phyloP scores from a whole-genome alignment of 92 coral and sea anemone species.

The Actinostola sp. region DNA sequence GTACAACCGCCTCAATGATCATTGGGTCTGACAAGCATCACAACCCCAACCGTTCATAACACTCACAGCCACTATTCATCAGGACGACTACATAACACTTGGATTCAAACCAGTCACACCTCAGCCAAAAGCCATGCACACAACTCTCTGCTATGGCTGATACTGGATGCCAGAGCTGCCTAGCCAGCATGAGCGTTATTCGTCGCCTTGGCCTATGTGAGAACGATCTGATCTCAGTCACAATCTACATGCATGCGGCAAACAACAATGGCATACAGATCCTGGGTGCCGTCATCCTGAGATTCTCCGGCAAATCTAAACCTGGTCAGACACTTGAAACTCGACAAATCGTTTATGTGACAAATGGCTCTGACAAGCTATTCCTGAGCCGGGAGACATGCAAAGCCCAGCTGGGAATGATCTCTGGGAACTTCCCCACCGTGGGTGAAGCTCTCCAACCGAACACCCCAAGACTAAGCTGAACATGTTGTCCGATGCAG shows the following conservation, averaged over 20 bases:
- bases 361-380: conserved; percentile 51
- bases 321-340: conserved; percentile 50
- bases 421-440: conserved; percentile 41
- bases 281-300: conserved; percentile 57
- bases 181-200: conserved; percentile 48
- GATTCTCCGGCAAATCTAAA: conserved; percentile 57
- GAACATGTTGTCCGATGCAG: too few relatives aligned
- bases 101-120: conserved; percentile 46
- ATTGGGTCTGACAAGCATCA: conserved; percentile 44
- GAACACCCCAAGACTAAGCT: not conserved
- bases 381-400: conserved; percentile 66
- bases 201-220: conserved; percentile 41
- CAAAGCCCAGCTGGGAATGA: too few relatives aligned
- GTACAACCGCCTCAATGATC: conserved; percentile 45
- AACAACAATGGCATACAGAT: conserved; percentile 68
- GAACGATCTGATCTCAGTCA: conserved; percentile 59
- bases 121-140: conserved; percentile 18
- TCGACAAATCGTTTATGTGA: conserved; percentile 46
- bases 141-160: conserved; percentile 67
- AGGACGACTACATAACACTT: conserved; percentile 53
- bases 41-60: conserved; percentile 61
- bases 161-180: conserved; percentile 77
- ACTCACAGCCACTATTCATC: conserved; percentile 41
- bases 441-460: conserved; percentile 41
- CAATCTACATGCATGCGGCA: conserved; percentile 63